Conservation (phyloP, 2,888 invertebrate genomes). For the Drosophila macrospina region DNA sequence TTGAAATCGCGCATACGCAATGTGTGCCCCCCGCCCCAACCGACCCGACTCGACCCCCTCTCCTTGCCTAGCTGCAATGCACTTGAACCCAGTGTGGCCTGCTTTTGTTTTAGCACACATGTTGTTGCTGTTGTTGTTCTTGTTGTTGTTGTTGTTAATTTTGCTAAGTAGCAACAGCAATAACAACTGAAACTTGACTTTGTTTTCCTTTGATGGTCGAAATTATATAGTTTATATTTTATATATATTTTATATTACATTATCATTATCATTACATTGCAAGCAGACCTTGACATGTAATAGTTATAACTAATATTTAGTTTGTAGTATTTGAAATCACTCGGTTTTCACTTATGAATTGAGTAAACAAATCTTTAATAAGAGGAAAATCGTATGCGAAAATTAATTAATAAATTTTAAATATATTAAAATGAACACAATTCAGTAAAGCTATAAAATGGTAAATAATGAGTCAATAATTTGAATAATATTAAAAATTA, state of each 20-base stretch:
- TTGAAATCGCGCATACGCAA: conserved; percentile 78
- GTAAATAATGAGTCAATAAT: too few species aligned
- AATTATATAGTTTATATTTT: conserved; percentile 30
- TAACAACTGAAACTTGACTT: conserved; percentile 18
- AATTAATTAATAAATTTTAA: too few species aligned
- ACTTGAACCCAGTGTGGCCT: conserved; percentile 67
- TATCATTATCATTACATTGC: too few species aligned
- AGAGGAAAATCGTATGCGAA: too few species aligned
- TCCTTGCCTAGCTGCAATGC: conserved; percentile 44
- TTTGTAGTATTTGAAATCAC: conserved; percentile 12
- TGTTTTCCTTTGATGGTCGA: conserved; percentile 17
- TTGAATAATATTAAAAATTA: too few species aligned
- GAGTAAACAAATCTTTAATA: too few species aligned
- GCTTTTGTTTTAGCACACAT: conserved; percentile 39
- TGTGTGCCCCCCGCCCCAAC: conserved; percentile 57
- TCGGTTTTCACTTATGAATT: too few species aligned
- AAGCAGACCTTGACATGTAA: conserved; percentile 72
- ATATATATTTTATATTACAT: conserved; percentile 59
- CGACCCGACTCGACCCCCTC: conserved; percentile 12
- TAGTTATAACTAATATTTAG: conserved; percentile 24
- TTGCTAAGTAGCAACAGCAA: conserved; percentile 50
- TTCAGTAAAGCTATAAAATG: neutral
- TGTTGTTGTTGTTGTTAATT: conserved; percentile 34
- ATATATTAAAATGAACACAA: too few species aligned
- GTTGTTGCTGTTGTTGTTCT: conserved; percentile 42